Conservation (phyloP, 1,140 invertebrate genomes). For the Tyrophagus putrescentiae region DNA sequence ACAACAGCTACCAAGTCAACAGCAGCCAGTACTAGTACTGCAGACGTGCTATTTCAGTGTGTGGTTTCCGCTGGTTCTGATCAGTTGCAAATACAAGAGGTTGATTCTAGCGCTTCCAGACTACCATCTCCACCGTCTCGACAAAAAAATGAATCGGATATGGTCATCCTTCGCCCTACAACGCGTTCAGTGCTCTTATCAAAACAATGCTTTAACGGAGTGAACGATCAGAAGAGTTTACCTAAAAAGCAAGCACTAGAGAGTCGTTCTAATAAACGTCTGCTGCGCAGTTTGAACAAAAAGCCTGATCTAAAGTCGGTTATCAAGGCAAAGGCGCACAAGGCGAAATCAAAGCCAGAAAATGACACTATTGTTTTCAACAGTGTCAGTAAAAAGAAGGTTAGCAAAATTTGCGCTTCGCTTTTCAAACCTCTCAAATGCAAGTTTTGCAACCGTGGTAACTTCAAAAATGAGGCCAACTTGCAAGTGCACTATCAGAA, state of each 20-base stretch:
- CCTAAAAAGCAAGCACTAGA: background rate
- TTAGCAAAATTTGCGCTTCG: background rate
- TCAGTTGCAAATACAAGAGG: too few relatives aligned
- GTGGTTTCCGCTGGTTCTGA: too few relatives aligned
- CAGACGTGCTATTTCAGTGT: too few relatives aligned
- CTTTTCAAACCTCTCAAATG: background rate
- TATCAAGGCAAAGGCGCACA: background rate
- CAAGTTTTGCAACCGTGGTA: constrained; percentile 2
- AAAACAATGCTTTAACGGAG: too few relatives aligned
- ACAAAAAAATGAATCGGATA: too few relatives aligned
- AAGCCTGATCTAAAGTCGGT: background rate
- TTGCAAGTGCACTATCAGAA: background rate
- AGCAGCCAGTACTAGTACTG: too few relatives aligned
- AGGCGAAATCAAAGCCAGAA: background rate
- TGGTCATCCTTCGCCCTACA: too few relatives aligned
- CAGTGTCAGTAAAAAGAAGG: background rate
- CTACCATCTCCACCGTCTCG: too few relatives aligned
- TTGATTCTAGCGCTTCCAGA: too few relatives aligned
- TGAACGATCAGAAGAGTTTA: too few relatives aligned
- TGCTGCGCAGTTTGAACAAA: background rate
- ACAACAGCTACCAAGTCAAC: too few relatives aligned
- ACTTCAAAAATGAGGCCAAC: background rate
- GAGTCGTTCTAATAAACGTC: constrained; percentile 1
- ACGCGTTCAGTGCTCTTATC: too few relatives aligned
- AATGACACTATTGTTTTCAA: background rate